Conservation (phyloP, 2,797 vertebrate genomes). For the Xenops minutus region DNA sequence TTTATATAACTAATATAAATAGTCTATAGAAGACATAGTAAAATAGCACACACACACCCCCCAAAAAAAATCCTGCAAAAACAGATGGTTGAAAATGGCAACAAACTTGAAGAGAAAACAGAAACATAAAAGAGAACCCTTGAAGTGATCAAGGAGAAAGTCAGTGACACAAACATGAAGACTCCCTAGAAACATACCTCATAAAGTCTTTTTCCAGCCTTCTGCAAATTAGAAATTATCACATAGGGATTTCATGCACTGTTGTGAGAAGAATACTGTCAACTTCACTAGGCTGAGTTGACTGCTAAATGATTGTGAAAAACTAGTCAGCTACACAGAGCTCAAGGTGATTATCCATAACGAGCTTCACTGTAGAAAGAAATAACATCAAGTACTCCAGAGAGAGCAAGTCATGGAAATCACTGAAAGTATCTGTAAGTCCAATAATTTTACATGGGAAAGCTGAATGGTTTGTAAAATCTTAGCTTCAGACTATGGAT, state of each 20-base stretch:
- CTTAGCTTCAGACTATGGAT: neutral
- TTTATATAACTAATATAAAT: constrained; percentile 12
- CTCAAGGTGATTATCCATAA: constrained; percentile 42
- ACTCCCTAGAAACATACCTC: constrained; percentile 65
- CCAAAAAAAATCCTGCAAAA: neutral
- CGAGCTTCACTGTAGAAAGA: neutral
- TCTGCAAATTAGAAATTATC: constrained; percentile 68
- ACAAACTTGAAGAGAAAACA: constrained; percentile 37
- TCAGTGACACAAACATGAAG: constrained; percentile 53
- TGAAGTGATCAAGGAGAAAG: constrained; percentile 42
- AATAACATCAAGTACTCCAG: neutral
- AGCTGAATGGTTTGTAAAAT: neutral
- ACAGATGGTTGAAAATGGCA: constrained; percentile 6
- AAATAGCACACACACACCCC: neutral
- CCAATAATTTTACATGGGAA: neutral
- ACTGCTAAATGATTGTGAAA: constrained; percentile 74
- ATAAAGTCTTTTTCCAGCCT: constrained; percentile 69
- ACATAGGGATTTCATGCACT: constrained; percentile 55
- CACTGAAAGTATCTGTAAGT: neutral
- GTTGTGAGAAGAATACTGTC: constrained; percentile 73
- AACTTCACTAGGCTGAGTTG: constrained; percentile 67
- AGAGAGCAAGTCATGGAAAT: neutral
- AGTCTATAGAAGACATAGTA: neutral
- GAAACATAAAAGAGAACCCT: constrained; percentile 31
- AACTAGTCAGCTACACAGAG: constrained; percentile 50